Evolutionary conservation across 1,140 invertebrate species (phyloP), one percentile per base, ranked within the genome.

Genomic region (Cheumatopsyche charites): DNA sequence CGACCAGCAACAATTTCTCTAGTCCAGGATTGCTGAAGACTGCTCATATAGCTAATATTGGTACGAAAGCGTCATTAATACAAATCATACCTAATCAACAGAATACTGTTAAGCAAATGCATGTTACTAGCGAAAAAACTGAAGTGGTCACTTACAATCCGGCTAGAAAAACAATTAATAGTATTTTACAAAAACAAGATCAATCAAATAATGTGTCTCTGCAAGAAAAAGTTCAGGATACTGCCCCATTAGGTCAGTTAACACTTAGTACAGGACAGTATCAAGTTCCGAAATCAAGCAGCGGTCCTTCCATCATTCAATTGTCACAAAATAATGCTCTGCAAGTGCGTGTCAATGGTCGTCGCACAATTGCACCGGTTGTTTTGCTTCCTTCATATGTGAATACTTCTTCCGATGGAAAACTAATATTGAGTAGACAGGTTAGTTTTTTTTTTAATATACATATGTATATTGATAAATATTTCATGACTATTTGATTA

Each of bases 351-450:
- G 62, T 79, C 79, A 17, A 71, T 4, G 74, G 78, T 0, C 78
- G 83, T 55, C 61, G 77, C 12, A 72, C 83, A 67, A 4, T 36
- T 36, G 82, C 69, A n/a, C 82, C 82, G 76, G 80, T 85, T 66
- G 81, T 85, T 25, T 85, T 84, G 73, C 83, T 84, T 55, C 82
- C 82, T 3, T 79, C 81, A 6, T 82, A 82, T 7, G 72, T 83
- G 62, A 85, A 85, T 11, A 81, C 81, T 77, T 79, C 79, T 25
- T 83, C 82, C 62, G 81, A 82, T 72, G 80, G 81, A 68, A 82
- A 83, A 75, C 83, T 84, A 63, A 83, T 84, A 74, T 80, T 84
- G n/a, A 78, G 83, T 29, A 79, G 81, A 79, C 83, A 82, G 71
- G 83, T 85, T 75, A 84, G 82, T 83, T 77, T 67, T 68, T 6